These are phyloP conservation scores for Pegoplata infirma DNA, from an alignment of 2,888 invertebrate species.

Conservation along the genomic window DNA sequence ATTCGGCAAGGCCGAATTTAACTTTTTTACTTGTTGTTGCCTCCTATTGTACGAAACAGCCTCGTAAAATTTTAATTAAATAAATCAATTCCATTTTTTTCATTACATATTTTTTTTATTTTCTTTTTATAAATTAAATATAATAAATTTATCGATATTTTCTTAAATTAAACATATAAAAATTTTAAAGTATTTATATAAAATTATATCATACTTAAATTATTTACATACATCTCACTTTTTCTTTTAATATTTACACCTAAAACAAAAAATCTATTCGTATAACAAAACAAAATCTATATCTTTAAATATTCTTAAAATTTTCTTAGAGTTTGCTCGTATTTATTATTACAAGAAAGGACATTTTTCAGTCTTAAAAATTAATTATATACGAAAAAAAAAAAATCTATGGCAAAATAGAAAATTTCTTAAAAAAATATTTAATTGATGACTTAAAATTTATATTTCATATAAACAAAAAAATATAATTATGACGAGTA, in stretches of 20 bases:
- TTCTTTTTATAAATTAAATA: constrained; percentile 43
- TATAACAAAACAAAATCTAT: constrained; percentile 39
- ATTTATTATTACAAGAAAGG: constrained; percentile 69
- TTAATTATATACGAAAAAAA: constrained; percentile 69
- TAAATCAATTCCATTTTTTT: not conserved
- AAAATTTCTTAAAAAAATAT: constrained; percentile 55
- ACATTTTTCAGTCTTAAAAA: constrained; percentile 78
- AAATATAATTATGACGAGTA: constrained; percentile 57
- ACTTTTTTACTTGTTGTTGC: too few species aligned
- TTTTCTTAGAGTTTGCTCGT: constrained; percentile 59
- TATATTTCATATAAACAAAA: constrained; percentile 33
- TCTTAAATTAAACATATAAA: constrained; percentile 32
- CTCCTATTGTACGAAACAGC: too few species aligned
- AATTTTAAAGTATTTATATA: constrained; percentile 29
- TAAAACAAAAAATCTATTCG: constrained; percentile 60
- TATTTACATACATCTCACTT: constrained; percentile 69
- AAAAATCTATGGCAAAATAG: constrained; percentile 75
- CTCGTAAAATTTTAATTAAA: too few species aligned
- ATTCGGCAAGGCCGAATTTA: too few species aligned
- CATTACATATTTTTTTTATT: constrained; percentile 19
- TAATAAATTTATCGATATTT: constrained; percentile 41
- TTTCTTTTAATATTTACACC: constrained; percentile 50
- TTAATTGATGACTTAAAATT: constrained; percentile 50
- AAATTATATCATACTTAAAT: constrained; percentile 38
- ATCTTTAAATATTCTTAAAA: constrained; percentile 14